Conservation (phyloP, 2,113 vertebrate genomes). For the Rhagologus leucostigma region DNA sequence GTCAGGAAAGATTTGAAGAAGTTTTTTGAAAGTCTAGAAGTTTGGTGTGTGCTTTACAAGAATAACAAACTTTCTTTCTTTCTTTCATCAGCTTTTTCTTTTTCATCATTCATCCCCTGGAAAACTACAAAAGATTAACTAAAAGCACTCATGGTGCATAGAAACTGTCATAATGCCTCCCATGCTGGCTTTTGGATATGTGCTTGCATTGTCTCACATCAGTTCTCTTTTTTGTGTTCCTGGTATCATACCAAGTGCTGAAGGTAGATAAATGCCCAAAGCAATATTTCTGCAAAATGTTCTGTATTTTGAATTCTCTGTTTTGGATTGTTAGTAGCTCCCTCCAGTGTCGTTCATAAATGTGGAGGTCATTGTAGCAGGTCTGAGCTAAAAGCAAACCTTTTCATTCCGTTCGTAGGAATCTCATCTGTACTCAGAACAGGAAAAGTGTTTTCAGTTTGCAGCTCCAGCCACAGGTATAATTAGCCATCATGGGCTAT, state of each 20-base stretch:
- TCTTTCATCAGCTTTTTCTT: not conserved
- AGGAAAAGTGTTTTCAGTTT: not conserved
- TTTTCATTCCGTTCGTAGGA: not conserved
- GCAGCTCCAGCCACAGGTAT: not conserved
- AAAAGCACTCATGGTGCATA: not conserved
- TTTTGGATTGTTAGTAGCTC: not conserved
- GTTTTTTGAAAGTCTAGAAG: not conserved
- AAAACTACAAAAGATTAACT: not conserved
- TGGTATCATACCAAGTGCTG: not conserved
- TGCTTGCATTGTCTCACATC: not conserved
- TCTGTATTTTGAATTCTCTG: not conserved
- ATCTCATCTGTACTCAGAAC: not conserved
- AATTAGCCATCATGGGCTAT: slow-evolving; percentile 17
- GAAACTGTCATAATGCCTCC: not conserved
- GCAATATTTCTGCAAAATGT: not conserved
- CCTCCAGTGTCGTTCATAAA: not conserved
- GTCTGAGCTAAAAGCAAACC: not conserved
- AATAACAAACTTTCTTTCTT: not conserved
- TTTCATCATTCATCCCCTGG: not conserved
- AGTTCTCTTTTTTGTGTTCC: not conserved
- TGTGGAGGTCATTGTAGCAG: not conserved
- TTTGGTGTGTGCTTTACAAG: not conserved
- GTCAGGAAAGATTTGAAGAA: not conserved
- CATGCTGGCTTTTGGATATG: not conserved
- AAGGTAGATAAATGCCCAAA: not conserved